phyloP scores from a whole-genome alignment of 1,140 invertebrate species.

The Hetaerina americana region DNA sequence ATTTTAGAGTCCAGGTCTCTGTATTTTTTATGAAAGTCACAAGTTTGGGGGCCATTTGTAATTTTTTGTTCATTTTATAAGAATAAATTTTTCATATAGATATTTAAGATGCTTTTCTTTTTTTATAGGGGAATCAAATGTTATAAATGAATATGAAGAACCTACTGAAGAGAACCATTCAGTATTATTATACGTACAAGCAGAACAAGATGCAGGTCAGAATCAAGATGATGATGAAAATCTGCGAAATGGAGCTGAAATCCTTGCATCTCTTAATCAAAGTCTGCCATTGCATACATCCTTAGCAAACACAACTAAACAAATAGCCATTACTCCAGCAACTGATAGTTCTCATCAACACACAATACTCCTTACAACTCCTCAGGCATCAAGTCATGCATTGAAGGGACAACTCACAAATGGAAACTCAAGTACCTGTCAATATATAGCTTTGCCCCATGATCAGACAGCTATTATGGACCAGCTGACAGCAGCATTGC shows the following conservation, averaged over 20 bases:
- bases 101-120: not conserved
- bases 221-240: not conserved
- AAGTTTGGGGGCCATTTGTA: no score
- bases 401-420: not conserved
- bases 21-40: no score
- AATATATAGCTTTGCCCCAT: not conserved
- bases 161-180: not conserved
- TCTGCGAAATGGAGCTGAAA: not conserved
- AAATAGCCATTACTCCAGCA: not conserved
- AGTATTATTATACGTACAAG: not conserved
- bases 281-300: not conserved
- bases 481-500: not conserved
- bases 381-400: not conserved
- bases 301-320: not conserved
- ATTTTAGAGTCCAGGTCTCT: no score
- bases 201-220: not conserved
- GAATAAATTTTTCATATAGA: no score
- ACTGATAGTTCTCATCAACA: not conserved
- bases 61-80: no score
- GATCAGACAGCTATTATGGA: not conserved
- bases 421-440: not conserved
- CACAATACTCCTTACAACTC: not conserved
- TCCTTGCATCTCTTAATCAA: constrained; percentile 4
- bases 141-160: not conserved
- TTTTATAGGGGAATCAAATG: not conserved